Evolutionary conservation across 1,140 invertebrate genomes (phyloP).

Genomic region (Drosophila kurseongensis): DNA sequence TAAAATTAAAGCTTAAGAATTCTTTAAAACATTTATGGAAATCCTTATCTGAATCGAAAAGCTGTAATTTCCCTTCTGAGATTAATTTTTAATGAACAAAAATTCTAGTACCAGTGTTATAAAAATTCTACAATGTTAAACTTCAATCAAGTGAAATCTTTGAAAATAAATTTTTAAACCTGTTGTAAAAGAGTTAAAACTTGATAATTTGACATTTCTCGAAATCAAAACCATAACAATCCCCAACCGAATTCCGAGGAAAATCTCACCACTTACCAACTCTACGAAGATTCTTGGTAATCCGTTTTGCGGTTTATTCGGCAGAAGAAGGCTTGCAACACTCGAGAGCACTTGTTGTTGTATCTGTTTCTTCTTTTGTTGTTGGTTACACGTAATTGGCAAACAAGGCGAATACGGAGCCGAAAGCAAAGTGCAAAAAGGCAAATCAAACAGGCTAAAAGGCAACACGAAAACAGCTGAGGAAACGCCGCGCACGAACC

Average conservation of each 20-base stretch:
- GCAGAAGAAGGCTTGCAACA: constrained; percentile 60
- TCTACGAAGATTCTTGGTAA: constrained; percentile 49
- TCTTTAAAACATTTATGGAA: not conserved
- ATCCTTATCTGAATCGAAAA: too few species aligned
- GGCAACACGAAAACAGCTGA: constrained; percentile 70
- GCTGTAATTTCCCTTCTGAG: too few species aligned
- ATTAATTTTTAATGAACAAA: too few species aligned
- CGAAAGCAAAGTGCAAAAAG: constrained; percentile 62
- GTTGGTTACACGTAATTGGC: constrained; percentile 48
- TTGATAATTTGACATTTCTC: not conserved
- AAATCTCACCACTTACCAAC: constrained; percentile 45
- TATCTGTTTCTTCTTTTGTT: constrained; percentile 39
- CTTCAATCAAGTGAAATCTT: not conserved
- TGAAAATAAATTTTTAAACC: not conserved
- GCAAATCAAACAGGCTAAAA: constrained; percentile 42
- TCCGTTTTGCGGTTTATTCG: constrained; percentile 46
- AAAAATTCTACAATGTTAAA: too few species aligned
- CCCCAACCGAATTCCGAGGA: constrained; percentile 2
- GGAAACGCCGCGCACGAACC: constrained; percentile 78
- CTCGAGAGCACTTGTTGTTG: constrained; percentile 61
- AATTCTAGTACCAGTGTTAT: too few species aligned
- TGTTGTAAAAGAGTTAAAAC: not conserved
- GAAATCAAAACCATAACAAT: not conserved
- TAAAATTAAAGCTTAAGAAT: not conserved
- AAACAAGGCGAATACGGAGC: constrained; percentile 43